These are phyloP conservation scores for Ennomos erosarius DNA, from an alignment of 2,888 invertebrate genomes.

Conservation along the genomic window DNA sequence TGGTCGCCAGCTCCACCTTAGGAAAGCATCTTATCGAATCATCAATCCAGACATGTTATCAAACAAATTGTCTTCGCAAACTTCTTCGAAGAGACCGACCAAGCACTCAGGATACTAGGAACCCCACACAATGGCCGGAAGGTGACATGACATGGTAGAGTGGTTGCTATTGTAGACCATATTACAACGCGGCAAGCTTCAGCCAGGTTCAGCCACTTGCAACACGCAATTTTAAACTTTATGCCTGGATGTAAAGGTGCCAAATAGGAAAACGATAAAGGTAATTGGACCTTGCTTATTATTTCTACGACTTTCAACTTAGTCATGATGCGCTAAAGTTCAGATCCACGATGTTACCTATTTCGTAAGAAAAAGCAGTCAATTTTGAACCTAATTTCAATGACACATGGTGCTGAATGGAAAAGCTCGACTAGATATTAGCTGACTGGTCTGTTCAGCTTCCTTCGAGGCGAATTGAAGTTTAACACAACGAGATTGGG, in stretches of 20 bases:
- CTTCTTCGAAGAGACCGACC: conserved; percentile 28
- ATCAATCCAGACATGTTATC: conserved; percentile 30
- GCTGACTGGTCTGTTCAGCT: background rate
- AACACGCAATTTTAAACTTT: background rate
- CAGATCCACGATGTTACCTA: background rate
- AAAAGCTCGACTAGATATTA: conserved; percentile 1
- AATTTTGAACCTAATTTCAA: background rate
- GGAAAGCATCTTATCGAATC: conserved; percentile 5
- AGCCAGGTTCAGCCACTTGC: background rate
- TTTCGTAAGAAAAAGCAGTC: background rate
- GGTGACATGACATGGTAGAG: conserved; percentile 22
- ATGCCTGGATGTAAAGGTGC: background rate
- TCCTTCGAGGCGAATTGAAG: background rate
- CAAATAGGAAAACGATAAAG: background rate
- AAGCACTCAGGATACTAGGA: conserved; percentile 27
- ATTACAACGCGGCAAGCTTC: background rate
- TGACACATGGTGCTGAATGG: background rate
- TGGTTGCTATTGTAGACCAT: background rate
- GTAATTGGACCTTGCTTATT: background rate
- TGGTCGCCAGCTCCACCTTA: too few species aligned
- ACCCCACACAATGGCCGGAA: conserved; percentile 35
- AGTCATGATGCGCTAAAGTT: background rate
- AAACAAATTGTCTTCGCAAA: conserved; percentile 31
- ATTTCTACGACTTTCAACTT: conserved; percentile 1
- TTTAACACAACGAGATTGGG: background rate